These are phyloP conservation scores for Epinotia ramella DNA, from an alignment of 2,888 invertebrate genomes.

Conservation along the genomic window DNA sequence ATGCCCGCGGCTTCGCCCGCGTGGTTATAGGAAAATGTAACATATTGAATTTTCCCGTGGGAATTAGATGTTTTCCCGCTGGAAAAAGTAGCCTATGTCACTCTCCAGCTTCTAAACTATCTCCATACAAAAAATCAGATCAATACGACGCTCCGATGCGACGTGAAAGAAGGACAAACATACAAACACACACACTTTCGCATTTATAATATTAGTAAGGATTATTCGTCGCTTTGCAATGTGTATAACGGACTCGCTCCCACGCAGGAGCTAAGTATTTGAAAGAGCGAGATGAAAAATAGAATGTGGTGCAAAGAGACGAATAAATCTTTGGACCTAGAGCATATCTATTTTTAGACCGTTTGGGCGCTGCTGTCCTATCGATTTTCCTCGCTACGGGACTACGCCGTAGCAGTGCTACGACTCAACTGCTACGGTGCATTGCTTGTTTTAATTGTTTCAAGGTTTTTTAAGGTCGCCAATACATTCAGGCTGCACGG, in stretches of 20 bases:
- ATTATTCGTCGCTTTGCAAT: background rate
- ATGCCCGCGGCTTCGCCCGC: too few relatives aligned
- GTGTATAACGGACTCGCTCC: background rate
- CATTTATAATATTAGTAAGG: too few relatives aligned
- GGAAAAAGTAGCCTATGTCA: too few relatives aligned
- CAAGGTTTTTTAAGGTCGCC: background rate
- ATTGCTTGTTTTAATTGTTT: background rate
- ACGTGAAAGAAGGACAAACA: too few relatives aligned
- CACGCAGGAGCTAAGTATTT: background rate
- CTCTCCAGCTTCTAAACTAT: too few relatives aligned
- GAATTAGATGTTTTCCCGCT: too few relatives aligned
- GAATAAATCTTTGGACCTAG: background rate
- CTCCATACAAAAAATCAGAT: too few relatives aligned
- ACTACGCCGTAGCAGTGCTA: slow-evolving; percentile 43
- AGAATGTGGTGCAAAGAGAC: background rate
- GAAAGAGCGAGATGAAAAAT: background rate
- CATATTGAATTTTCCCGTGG: too few relatives aligned
- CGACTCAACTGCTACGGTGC: slow-evolving; percentile 47
- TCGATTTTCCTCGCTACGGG: slow-evolving; percentile 38
- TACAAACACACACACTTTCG: too few relatives aligned
- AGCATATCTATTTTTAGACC: slow-evolving; percentile 30
- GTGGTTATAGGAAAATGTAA: too few relatives aligned
- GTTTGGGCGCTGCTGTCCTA: slow-evolving; percentile 26
- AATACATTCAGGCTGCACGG: too few relatives aligned
- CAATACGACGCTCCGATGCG: too few relatives aligned